Percentiles rank a stretch among this genome's conserved stretches.
Evolutionary conservation across 2,113 vertebrate species (phyloP).

Genomic region (Catagonus wagneri): DNA sequence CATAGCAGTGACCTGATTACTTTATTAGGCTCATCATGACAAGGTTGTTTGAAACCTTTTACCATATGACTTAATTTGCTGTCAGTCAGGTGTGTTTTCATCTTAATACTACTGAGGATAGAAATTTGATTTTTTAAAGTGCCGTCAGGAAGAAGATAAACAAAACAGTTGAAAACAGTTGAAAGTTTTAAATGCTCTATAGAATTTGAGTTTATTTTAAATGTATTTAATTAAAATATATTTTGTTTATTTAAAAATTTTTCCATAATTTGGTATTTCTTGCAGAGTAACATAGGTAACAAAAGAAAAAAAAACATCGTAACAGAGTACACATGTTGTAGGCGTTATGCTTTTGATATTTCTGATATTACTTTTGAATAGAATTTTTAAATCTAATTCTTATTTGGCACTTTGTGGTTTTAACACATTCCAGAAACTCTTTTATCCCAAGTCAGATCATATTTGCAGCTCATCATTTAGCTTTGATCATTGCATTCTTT

Average conservation of each 20-base stretch:
- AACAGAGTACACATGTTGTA: neutral
- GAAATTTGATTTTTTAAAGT: conserved; percentile 50
- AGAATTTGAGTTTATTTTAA: conserved; percentile 52
- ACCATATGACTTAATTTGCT: conserved; percentile 67
- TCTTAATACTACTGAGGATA: conserved; percentile 59
- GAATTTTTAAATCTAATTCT: neutral
- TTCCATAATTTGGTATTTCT: conserved; percentile 18
- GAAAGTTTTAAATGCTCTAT: neutral
- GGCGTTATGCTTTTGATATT: neutral
- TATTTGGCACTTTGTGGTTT: neutral
- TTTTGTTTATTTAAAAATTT: neutral
- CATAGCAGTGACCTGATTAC: conserved; percentile 66
- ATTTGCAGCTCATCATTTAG: conserved; percentile 30
- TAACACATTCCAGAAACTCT: conserved; percentile 38
- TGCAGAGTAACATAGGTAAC: neutral
- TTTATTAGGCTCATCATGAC: conserved; percentile 66
- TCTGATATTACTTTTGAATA: neutral
- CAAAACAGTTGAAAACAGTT: conserved; percentile 31
- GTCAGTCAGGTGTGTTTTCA: conserved; percentile 66
- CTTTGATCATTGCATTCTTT: conserved; percentile 31
- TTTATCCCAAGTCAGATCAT: neutral
- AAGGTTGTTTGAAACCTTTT: conserved; percentile 62
- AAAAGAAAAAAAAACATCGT: neutral
- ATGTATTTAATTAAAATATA: conserved; percentile 37
- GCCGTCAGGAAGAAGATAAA: neutral